Conservation (phyloP, 1,140 invertebrate genomes). For the Nomia melanderi region DNA sequence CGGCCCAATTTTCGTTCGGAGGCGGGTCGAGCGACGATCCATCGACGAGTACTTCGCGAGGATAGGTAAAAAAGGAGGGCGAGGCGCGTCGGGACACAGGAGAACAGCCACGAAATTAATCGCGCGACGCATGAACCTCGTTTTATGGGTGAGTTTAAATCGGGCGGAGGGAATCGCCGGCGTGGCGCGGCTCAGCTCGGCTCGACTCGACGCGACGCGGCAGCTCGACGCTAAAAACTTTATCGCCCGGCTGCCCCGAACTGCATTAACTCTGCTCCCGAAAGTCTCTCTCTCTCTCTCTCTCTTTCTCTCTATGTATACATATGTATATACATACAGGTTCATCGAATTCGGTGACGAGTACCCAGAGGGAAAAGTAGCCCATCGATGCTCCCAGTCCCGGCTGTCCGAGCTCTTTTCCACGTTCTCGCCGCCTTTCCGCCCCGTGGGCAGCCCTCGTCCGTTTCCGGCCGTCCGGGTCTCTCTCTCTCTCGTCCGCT, state of each 20-base stretch:
- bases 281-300: conserved; percentile 37
- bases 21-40: background rate
- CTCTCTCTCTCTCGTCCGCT: background rate
- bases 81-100: background rate
- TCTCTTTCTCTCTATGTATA: too few species aligned
- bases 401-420: background rate
- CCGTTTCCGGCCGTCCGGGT: too few species aligned
- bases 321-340: conserved; percentile 24
- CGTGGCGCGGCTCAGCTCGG: too few species aligned
- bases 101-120: conserved; percentile 41
- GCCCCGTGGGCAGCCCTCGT: background rate
- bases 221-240: conserved; percentile 54
- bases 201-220: background rate
- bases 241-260: conserved; percentile 51
- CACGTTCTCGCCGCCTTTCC: conserved; percentile 16
- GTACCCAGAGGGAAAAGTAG: conserved; percentile 39
- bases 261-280: conserved; percentile 54
- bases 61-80: background rate
- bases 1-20: background rate
- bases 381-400: background rate
- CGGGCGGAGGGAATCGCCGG: conserved; percentile 21
- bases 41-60: background rate
- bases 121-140: conserved; percentile 2
- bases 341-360: conserved; percentile 51
- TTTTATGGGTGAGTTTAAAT: conserved; percentile 49